Evolutionary conservation across 1,140 invertebrate species (phyloP), one percentile per base, ranked within the genome.

Genomic region (Drosophila kepulauana): DNA sequence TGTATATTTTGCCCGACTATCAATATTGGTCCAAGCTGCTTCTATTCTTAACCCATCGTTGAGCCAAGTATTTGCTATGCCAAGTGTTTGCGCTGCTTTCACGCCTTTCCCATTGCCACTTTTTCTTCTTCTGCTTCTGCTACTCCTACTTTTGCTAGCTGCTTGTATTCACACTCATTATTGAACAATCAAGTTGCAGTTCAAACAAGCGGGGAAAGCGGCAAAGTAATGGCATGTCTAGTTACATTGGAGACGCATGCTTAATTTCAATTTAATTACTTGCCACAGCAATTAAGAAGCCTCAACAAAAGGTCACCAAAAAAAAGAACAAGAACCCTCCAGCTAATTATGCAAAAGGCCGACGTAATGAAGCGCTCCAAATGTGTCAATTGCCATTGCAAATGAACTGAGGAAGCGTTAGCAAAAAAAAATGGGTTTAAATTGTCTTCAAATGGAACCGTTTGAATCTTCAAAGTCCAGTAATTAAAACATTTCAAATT

Each of bases 211-310:
- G 33, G 33, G 45, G 16, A 30, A 20, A 33, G 45, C 28, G 28
- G 13, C 5, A 16, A 30, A 33, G n/a, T 15, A 54, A 41, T 43
- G 41, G 16, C 58, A n/a, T 6, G 38, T 56, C 52, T 52, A 48
- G 41, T 43, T 15, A 15, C 25, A 43, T 45, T 59, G 64, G 15
- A 33, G 16, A 43, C 52, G 11, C 28, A 45, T 63, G 63, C 52
- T 59, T 74, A 77, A 77, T 77, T 77, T 77, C 11, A 54, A 73
- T 77, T 77, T 77, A 77, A 77, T 77, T 77, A 67, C 74, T 54
- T 45, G 43, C 56, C 49, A 13, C 69, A 51, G 69, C 48, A 62
- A 72, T 76, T 65, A 72, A 65, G 28, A 45, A 59, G 63, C 54
- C 52, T 30, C 61, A 28, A 41, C 56, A 48, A 74, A 68, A 41